These are phyloP conservation scores for Lithodes maja DNA, from an alignment of 2,888 invertebrate genomes.

Conservation along the genomic window DNA sequence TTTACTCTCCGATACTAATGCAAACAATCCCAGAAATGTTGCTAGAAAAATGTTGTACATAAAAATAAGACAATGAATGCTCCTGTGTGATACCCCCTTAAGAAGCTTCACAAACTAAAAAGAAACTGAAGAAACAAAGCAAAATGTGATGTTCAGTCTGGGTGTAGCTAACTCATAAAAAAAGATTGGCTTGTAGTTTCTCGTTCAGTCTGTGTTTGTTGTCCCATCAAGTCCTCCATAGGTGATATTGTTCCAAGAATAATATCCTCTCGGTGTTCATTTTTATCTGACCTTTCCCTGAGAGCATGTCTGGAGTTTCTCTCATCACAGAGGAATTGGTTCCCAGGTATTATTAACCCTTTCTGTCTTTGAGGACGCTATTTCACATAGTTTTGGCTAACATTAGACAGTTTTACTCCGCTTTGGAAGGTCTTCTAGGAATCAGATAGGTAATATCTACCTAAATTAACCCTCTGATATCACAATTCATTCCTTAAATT, in stretches of 20 bases:
- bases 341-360: not conserved
- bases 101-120: not conserved
- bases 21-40: too few species aligned
- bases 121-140: not conserved
- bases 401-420: too few species aligned
- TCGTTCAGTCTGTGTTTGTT: conserved; percentile 59
- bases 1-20: too few species aligned
- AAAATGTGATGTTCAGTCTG: conserved; percentile 28
- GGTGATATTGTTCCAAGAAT: conserved; percentile 51
- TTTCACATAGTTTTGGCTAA: too few species aligned
- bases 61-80: too few species aligned
- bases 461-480: too few species aligned
- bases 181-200: conserved; percentile 53
- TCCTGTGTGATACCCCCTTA: too few species aligned
- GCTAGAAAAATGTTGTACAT: too few species aligned
- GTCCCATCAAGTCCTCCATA: conserved; percentile 59
- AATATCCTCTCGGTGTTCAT: conserved; percentile 56
- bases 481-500: too few species aligned
- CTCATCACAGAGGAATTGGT: conserved; percentile 32
- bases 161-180: conserved; percentile 15
- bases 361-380: too few species aligned
- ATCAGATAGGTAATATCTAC: too few species aligned
- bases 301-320: conserved; percentile 34
- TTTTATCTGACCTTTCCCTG: conserved; percentile 38
- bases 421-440: too few species aligned